Base-by-base conservation (phyloP, 2,888 invertebrate species). In the Ophion ventricosus region DNA sequence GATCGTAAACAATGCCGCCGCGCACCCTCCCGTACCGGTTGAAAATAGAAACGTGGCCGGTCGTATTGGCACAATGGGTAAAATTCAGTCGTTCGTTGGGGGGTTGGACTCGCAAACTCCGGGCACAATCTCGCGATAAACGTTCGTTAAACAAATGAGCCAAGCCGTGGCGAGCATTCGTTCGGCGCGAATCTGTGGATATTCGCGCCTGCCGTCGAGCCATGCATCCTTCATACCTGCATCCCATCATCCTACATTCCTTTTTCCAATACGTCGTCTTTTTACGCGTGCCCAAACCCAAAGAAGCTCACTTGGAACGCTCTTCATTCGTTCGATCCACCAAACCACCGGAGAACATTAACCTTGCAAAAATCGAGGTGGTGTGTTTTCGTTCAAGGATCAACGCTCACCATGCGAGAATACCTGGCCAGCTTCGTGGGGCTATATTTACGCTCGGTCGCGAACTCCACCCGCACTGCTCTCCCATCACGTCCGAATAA, bases 31-130 rank as follows among this genome's bases (percentile, higher is more conserved):
- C 25, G 54, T 0, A 43, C 43, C 11, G 29, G 20, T 25, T 64
- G 73, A 81, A 82, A 81, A 84, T 79, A 75, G 81, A 84, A 81
- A 79, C 70, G 81, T 81, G 40, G 66, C 67, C 64, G 54, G 66
- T 40, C 64, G 75, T 78, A 75, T 72, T 78, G 75, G 78, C 26
- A 78, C 81, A 79, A 81, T 84, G 75, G 78, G 26, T 43, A 64
- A 76, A 80, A 83, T 67, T 76, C 76, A 61, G 75, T 72, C 29
- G 64, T 43, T 59, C 63, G 40, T 40, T 70, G 63, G 69, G 40
- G 49, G 43, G 20, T 40, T 43, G 67, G 49, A 54, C 54, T 40
- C 61, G 64, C 70, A 67, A 74, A 84, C 61, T 61, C 70, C 70
- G 35, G 64, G 40, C 57, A 43, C 72, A 70, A n/a, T 35, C 70